phyloP scores from a whole-genome alignment of 2,113 vertebrate genomes.

The Ariopsis seemanni region DNA sequence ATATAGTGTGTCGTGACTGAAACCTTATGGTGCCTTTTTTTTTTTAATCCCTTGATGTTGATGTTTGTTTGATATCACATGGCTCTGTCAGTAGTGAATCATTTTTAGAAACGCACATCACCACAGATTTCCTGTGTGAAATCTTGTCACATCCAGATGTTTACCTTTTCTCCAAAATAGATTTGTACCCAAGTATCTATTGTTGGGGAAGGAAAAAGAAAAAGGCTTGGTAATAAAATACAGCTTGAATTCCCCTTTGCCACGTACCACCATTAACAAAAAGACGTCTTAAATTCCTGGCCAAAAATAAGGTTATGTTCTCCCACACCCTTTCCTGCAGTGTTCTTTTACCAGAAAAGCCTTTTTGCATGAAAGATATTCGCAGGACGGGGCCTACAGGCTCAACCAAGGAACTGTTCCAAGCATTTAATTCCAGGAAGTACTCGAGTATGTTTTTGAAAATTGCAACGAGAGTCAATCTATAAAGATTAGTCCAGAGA shows the following conservation, averaged over 20 bases:
- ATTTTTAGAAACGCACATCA: conserved; percentile 11
- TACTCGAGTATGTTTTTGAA: neutral
- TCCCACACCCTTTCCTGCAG: conserved; percentile 21
- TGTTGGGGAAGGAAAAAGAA: too few species aligned
- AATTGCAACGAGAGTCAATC: neutral
- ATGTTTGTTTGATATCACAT: neutral
- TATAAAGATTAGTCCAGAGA: conserved; percentile 22
- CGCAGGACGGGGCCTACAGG: neutral
- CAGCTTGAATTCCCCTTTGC: neutral
- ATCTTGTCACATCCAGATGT: neutral
- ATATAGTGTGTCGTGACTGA: neutral
- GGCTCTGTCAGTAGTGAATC: neutral
- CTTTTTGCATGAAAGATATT: conserved; percentile 3
- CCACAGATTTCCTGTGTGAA: conserved; percentile 1
- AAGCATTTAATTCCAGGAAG: neutral
- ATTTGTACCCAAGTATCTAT: neutral
- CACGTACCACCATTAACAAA: neutral
- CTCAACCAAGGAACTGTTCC: neutral
- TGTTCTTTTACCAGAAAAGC: neutral
- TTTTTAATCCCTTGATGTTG: too few species aligned
- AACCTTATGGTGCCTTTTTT: neutral
- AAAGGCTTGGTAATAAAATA: neutral
- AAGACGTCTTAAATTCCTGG: neutral
- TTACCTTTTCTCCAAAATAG: neutral
- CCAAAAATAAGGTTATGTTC: neutral